Conservation (phyloP, 2,888 invertebrate genomes). For the Rhopalosiphum nymphaeae region DNA sequence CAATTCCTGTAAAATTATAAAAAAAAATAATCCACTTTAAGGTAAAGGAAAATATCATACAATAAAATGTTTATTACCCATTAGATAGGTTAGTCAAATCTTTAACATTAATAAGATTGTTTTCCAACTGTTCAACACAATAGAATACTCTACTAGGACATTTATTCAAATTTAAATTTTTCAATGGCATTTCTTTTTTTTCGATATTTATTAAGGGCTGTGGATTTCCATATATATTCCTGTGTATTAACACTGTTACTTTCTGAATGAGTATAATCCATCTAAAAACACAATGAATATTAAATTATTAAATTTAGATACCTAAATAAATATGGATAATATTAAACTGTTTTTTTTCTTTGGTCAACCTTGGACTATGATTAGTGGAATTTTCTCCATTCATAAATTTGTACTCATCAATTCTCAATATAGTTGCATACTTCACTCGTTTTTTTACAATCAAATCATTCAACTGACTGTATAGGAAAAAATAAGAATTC, state of each 20-base stretch:
- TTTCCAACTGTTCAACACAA: slow-evolving; percentile 46
- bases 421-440: slow-evolving; percentile 36
- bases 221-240: slow-evolving; percentile 40
- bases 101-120: slow-evolving; percentile 25
- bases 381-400: slow-evolving; percentile 32
- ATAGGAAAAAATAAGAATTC: slow-evolving; percentile 60
- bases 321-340: not conserved
- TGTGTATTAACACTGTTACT: slow-evolving; percentile 29
- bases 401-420: slow-evolving; percentile 35
- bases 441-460: slow-evolving; percentile 20
- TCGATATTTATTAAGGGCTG: slow-evolving; percentile 45
- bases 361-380: slow-evolving; percentile 38
- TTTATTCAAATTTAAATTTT: slow-evolving; percentile 52
- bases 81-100: slow-evolving; percentile 19
- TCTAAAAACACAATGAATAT: not conserved
- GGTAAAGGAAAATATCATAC: not conserved
- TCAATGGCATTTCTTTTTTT: slow-evolving; percentile 26
- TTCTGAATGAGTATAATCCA: slow-evolving; percentile 27
- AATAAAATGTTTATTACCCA: not conserved
- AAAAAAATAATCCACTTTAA: not conserved
- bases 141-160: slow-evolving; percentile 32
- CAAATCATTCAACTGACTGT: not conserved
- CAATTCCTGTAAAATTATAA: slow-evolving; percentile 7
- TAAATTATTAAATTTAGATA: not conserved
- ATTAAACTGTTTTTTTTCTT: not conserved